Evolutionary conservation across 2,888 invertebrate genomes (phyloP).

Genomic region (Anthophora plumipes): DNA sequence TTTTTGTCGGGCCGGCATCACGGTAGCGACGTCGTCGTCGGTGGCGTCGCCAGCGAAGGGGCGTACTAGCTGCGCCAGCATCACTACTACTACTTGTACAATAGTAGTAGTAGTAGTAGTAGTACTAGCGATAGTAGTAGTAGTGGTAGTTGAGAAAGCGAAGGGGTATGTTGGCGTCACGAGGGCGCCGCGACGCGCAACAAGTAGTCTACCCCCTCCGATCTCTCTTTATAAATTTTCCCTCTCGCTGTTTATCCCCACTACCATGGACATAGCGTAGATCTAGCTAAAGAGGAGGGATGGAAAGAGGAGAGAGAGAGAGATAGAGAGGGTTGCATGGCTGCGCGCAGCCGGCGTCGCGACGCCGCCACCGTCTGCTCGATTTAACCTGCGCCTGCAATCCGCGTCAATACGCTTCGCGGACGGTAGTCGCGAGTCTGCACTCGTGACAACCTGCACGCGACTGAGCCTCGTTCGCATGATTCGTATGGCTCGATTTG

Average conservation of each 20-base stretch:
- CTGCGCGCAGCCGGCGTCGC: constrained; percentile 75
- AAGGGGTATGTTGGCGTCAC: constrained; percentile 67
- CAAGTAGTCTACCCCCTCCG: constrained; percentile 80
- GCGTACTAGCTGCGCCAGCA: constrained; percentile 20
- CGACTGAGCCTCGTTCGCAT: constrained; percentile 15
- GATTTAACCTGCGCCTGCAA: constrained; percentile 78
- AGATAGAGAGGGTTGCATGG: constrained; percentile 50
- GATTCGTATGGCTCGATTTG: constrained; percentile 31
- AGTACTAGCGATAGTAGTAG: constrained; percentile 23
- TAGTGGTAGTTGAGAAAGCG: constrained; percentile 49
- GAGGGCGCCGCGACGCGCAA: constrained; percentile 78
- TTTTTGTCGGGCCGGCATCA: constrained; percentile 75
- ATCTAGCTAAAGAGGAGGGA: too few species aligned
- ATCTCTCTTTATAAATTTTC: constrained; percentile 74
- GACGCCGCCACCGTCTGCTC: constrained; percentile 81
- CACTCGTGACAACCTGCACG: constrained; percentile 66
- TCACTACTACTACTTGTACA: constrained; percentile 16
- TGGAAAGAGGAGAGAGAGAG: too few species aligned
- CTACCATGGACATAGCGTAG: constrained; percentile 21
- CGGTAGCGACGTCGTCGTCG: constrained; percentile 47
- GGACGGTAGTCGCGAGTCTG: constrained; percentile 62
- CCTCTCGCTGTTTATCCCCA: constrained; percentile 58
- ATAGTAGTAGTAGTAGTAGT: constrained; percentile 25
- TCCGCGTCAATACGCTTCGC: constrained; percentile 72
- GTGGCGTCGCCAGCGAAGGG: constrained; percentile 53